Evolutionary conservation across 2,888 invertebrate genomes (phyloP), one percentile per base, ranked within the genome.

Genomic region (Ecliptopera silaceata): DNA sequence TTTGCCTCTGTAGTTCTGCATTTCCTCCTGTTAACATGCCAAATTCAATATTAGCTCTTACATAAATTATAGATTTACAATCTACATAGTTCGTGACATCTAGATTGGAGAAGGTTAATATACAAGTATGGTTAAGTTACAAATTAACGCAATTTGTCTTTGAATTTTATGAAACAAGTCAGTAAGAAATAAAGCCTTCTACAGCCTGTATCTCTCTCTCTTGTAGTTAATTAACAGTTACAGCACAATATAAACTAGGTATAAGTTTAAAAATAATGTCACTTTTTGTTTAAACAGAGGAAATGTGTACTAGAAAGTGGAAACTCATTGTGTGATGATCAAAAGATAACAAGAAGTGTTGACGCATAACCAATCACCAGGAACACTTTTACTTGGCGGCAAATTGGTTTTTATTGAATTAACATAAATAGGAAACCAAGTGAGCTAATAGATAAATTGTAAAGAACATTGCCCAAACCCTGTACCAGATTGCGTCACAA

Each of bases 1-100:
- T 79, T 94, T 94, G 41, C 95, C 95, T 72, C 96, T 95, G 85
- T 97, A 97, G 77, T 94, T 93, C 76, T 94, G 93, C 79, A 97
- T 96, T 79, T 95, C 94, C 67, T 95, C 95, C 97, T 97, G 91
- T 29, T 92, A 92, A 65, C 42, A 65, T 20, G 13, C 12, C 44
- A 42, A 43, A 13, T 26, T 43, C 1, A 29, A 42, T 42, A 26
- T 42, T 22, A 12, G 18, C 15, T 36, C 15, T 12, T 13, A 15
- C 1, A 36, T 36, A 15, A 36, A 31, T 31, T 3, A 15, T 8
- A 15, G 4, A 8, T 34, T 34, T 26, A 26, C 26, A 12, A 12
- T 2, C 4, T 32, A 32, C 32, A 32, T 32, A 29, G 29, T 32
- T 32, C 12, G 12, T 8, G 11, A n/a, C 12, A 34, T 12, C 12